Conservation (phyloP, 92 coral and sea anemone genomes). For the Zoanthus solanderi region DNA sequence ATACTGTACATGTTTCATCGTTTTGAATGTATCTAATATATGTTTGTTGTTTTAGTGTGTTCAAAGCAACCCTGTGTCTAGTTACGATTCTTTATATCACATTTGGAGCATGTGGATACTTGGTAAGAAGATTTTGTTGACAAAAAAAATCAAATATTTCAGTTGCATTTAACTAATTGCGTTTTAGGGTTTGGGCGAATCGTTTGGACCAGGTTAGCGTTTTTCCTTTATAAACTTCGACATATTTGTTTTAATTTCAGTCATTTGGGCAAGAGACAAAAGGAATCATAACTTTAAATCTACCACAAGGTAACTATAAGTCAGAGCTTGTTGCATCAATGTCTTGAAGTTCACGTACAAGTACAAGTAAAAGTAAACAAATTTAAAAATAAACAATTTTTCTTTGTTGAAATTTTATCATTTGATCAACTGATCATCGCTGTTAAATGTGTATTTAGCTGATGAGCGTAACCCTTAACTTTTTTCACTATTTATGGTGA, state of each 20-base stretch:
- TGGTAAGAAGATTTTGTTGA: slow-evolving; percentile 68
- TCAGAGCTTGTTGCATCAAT: too few relatives aligned
- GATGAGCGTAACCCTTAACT: too few relatives aligned
- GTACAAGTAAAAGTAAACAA: too few relatives aligned
- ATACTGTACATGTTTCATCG: too few relatives aligned
- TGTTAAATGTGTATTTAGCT: too few relatives aligned
- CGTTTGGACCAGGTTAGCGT: not conserved
- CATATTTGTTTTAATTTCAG: slow-evolving; percentile 60
- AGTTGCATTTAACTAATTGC: not conserved
- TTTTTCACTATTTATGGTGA: too few relatives aligned
- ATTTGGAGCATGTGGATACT: slow-evolving; percentile 98
- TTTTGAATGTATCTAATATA: too few relatives aligned
- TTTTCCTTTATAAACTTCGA: too few relatives aligned
- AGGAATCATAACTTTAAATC: slow-evolving; percentile 89
- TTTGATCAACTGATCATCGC: too few relatives aligned
- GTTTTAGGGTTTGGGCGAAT: not conserved
- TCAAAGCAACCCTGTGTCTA: slow-evolving; percentile 82
- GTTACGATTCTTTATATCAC: slow-evolving; percentile 86
- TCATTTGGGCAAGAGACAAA: slow-evolving; percentile 90
- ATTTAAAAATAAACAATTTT: too few relatives aligned
- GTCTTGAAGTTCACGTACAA: too few relatives aligned
- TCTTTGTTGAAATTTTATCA: too few relatives aligned
- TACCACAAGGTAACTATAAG: slow-evolving; percentile 80
- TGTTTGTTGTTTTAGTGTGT: slow-evolving; percentile 72
- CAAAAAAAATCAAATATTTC: not conserved